Conservation (phyloP, 2,113 vertebrate genomes). For the Mixornis gularis region DNA sequence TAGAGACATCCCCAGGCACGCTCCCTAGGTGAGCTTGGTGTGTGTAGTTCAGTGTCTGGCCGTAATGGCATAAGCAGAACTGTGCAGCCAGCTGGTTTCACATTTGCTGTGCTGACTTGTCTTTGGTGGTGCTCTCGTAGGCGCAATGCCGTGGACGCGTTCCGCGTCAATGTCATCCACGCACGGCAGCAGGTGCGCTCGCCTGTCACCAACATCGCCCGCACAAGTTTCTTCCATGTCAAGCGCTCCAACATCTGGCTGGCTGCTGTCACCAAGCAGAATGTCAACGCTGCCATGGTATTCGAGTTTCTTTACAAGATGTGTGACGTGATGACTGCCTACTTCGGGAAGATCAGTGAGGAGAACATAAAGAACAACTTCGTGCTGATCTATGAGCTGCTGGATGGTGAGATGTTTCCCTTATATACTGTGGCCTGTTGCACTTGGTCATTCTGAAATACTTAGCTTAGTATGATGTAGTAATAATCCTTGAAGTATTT, state of each 20-base stretch:
- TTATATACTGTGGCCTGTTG: not conserved
- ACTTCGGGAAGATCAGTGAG: slow-evolving; percentile 98
- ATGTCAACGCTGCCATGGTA: slow-evolving; percentile 99
- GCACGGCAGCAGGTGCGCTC: slow-evolving; percentile 98
- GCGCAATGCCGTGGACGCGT: slow-evolving; percentile 96
- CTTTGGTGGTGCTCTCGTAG: slow-evolving; percentile 57
- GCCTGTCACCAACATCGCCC: slow-evolving; percentile 97
- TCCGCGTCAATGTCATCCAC: slow-evolving; percentile 98
- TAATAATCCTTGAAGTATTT: not conserved
- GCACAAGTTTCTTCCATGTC: slow-evolving; percentile 98
- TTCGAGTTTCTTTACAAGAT: slow-evolving; percentile 99
- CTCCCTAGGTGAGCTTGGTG: not conserved
- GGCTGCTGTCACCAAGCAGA: slow-evolving; percentile 98
- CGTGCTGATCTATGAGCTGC: slow-evolving; percentile 96
- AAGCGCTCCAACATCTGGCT: slow-evolving; percentile 99
- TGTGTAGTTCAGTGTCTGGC: not conserved
- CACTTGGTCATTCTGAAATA: not conserved
- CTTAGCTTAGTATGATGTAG: not conserved
- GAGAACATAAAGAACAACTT: slow-evolving; percentile 99
- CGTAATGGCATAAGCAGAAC: not conserved
- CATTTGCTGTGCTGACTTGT: fast-evolving
- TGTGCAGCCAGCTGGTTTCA: not conserved
- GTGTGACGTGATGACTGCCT: slow-evolving; percentile 98
- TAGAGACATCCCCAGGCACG: not conserved
- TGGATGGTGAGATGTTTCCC: slow-evolving; percentile 82